Evolutionary conservation across 1,140 invertebrate genomes (phyloP).

Genomic region (Drosophila melanogaster): Release_6_plus_ISO1_MT NT_033777.3:17290501-17291000

Average conservation of each 20-base stretch:
- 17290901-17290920: constrained; percentile 39
- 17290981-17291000: constrained; percentile 55
- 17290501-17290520: no score
- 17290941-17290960: constrained; percentile 22
- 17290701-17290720: constrained; percentile 19
- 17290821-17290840: constrained; percentile 60
- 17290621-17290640: constrained; percentile 57
- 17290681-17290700: constrained; percentile 38
- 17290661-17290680: constrained; percentile 8
- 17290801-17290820: constrained; percentile 29
- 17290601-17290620: constrained; percentile 6
- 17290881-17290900: constrained; percentile 28
- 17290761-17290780: constrained; percentile 58
- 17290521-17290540: no score
- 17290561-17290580: constrained; percentile 9
- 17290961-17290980: constrained; percentile 48
- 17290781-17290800: constrained; percentile 44
- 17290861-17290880: constrained; percentile 64
- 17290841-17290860: constrained; percentile 58
- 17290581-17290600: constrained; percentile 1
- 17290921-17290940: constrained; percentile 13
- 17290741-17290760: constrained; percentile 1
- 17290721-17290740: background rate
- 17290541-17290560: no score
- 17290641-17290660: constrained; percentile 36